A percentile compares a stretch with the other conserved stretches of the same genome.
phyloP scores from a whole-genome alignment of 2,797 vertebrate genomes.

The Ibycter americanus region DNA sequence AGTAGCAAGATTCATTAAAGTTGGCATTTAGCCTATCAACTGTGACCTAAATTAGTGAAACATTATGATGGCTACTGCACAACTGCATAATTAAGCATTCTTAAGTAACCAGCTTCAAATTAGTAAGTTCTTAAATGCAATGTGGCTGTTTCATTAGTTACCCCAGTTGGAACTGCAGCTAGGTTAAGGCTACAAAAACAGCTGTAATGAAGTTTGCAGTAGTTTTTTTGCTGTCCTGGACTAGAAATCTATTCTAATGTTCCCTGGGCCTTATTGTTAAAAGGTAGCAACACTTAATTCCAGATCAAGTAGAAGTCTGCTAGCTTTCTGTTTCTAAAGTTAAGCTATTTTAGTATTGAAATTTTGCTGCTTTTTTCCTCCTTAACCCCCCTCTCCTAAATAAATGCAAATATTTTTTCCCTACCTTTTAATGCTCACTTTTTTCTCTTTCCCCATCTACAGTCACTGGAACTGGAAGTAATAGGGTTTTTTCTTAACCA shows the following conservation, averaged over 20 bases:
- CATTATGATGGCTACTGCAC: background rate
- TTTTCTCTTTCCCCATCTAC: background rate
- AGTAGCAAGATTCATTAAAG: background rate
- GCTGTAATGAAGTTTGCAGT: background rate
- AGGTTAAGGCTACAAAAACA: background rate
- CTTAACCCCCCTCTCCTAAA: accelerated
- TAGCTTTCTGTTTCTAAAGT: background rate
- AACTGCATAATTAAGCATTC: background rate
- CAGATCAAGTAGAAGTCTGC: background rate
- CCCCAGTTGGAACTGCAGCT: background rate
- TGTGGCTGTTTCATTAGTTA: background rate
- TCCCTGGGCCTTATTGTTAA: background rate
- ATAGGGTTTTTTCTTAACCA: background rate
- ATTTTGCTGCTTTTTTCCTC: background rate
- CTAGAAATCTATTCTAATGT: background rate
- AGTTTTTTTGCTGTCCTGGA: background rate
- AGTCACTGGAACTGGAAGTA: background rate
- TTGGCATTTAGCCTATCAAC: background rate
- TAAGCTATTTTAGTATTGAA: background rate
- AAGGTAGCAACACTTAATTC: background rate
- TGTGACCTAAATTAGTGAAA: background rate
- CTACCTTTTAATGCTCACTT: background rate
- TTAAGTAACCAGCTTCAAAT: background rate
- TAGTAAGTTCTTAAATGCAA: background rate
- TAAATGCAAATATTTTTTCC: background rate